A percentile compares a stretch with the other conserved stretches of the same genome.
Evolutionary conservation across 2,113 vertebrate genomes (phyloP).

Genomic region (Origma solitaria): DNA sequence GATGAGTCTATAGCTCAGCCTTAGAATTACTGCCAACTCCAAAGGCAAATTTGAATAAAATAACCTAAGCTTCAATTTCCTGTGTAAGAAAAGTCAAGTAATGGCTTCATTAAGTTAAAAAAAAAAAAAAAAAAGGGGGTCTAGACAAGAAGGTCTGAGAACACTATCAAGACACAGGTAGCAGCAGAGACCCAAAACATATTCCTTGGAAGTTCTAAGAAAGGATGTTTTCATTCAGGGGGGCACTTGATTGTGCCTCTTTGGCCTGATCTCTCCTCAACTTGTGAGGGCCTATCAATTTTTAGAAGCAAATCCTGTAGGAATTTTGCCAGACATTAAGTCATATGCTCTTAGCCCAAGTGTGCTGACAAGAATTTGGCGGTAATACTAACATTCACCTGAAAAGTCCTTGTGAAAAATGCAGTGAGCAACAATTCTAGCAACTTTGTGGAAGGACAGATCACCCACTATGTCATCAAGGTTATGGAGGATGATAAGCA

Average conservation of each 20-base stretch:
- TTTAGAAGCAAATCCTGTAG: slow-evolving; percentile 5
- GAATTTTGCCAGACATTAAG: slow-evolving; percentile 6
- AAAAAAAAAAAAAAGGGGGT: background rate
- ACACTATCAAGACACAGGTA: background rate
- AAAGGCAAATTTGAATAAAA: background rate
- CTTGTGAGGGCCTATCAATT: background rate
- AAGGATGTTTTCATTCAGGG: background rate
- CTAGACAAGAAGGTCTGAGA: background rate
- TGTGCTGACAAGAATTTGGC: background rate
- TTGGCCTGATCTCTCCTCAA: background rate
- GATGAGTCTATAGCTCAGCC: background rate
- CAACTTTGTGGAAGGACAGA: background rate
- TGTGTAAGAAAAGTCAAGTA: background rate
- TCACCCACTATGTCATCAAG: background rate
- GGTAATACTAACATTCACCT: background rate
- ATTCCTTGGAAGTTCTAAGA: background rate
- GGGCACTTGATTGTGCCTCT: background rate
- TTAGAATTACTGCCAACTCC: background rate
- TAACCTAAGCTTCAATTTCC: background rate
- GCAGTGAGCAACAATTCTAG: background rate
- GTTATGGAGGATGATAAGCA: background rate
- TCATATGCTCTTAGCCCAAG: background rate
- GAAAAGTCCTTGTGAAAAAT: slow-evolving; percentile 20
- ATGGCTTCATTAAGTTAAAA: background rate
- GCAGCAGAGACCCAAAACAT: background rate